Percentiles rank a stretch among this genome's conserved stretches.
phyloP scores from a whole-genome alignment of 2,888 invertebrate species.

The Rotaria sp. region DNA sequence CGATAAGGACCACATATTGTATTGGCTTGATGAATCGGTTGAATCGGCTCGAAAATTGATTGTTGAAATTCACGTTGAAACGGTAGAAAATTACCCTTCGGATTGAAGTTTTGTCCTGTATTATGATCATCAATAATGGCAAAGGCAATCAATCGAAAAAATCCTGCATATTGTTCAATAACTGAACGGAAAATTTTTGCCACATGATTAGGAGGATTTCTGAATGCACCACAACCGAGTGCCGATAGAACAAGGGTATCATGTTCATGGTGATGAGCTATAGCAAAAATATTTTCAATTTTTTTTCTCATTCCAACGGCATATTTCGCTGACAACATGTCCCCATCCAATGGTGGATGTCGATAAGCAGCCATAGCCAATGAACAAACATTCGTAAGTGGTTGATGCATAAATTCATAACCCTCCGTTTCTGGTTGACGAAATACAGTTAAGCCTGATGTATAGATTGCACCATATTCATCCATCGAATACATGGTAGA shows the following conservation, averaged over 20 bases:
- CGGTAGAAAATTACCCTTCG: too few relatives aligned
- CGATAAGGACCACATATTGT: too few relatives aligned
- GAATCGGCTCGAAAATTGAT: too few relatives aligned
- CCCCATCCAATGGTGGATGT: background rate
- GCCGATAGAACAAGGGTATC: background rate
- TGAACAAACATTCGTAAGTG: background rate
- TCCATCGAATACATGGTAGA: background rate
- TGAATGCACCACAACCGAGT: background rate
- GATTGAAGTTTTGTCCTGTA: too few relatives aligned
- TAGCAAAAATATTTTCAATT: conserved; percentile 6
- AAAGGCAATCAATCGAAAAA: background rate
- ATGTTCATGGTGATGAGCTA: background rate
- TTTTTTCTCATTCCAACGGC: background rate
- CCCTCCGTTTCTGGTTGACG: background rate
- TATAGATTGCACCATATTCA: background rate
- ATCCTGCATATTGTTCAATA: background rate
- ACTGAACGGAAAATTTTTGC: background rate
- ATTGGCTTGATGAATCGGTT: too few relatives aligned
- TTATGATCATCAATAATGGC: too few relatives aligned
- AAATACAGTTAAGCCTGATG: background rate
- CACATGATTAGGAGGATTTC: background rate
- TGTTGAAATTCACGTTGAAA: too few relatives aligned
- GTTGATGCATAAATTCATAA: background rate
- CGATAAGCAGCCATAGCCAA: background rate
- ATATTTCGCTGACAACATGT: background rate